These are phyloP conservation scores for Uromys caudimaculatus DNA, from an alignment of 2,797 vertebrate genomes.

Conservation along the genomic window DNA sequence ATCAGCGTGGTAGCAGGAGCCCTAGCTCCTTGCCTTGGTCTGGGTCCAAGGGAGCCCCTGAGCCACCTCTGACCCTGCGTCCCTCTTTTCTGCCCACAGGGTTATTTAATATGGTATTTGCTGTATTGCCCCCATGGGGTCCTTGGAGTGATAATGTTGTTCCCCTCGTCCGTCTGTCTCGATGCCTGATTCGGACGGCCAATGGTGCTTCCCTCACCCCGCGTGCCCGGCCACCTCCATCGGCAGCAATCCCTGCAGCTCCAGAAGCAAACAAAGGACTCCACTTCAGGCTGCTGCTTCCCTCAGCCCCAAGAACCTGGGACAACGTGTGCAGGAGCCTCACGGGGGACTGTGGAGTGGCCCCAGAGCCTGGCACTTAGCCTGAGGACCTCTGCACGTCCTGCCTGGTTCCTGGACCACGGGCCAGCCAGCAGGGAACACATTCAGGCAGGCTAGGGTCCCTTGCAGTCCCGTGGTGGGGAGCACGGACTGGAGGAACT, in stretches of 20 bases:
- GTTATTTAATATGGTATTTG: conserved; percentile 90
- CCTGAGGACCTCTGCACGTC: neutral
- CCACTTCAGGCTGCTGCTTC: neutral
- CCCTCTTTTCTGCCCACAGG: conserved; percentile 85
- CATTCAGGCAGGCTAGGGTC: neutral
- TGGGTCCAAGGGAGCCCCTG: neutral
- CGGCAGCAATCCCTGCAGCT: conserved; percentile 39
- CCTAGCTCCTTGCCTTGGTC: neutral
- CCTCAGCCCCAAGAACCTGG: neutral
- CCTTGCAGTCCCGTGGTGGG: neutral
- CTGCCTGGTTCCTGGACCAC: neutral
- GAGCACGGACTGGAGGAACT: conserved; percentile 44
- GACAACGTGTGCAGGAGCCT: neutral
- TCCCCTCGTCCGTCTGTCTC: conserved; percentile 88
- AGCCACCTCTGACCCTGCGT: conserved; percentile 46
- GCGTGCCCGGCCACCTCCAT: conserved; percentile 11
- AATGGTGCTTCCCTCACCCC: conserved; percentile 88
- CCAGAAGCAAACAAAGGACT: conserved; percentile 44
- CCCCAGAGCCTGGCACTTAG: neutral
- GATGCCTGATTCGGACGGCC: conserved; percentile 87
- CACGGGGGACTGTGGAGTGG: neutral
- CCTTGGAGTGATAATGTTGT: conserved; percentile 87
- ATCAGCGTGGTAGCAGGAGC: too few relatives aligned
- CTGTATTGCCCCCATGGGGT: conserved; percentile 92
- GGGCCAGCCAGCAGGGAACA: neutral